Evolutionary conservation across 2,888 invertebrate species (phyloP), one percentile per base, ranked within the genome.

Genomic region (Gastrophysa polygoni): DNA sequence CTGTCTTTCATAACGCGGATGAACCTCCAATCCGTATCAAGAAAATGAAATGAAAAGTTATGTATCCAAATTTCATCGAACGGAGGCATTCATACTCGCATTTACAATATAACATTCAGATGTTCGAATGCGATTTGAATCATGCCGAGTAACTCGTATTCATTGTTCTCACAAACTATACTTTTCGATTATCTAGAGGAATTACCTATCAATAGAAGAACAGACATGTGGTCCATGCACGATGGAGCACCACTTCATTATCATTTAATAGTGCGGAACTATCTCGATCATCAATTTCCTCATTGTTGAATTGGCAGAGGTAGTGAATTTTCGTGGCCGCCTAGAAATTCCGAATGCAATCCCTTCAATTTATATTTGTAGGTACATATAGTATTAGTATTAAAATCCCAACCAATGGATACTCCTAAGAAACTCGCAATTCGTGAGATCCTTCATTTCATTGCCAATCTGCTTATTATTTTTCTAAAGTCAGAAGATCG

Each of bases 211-310:
- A 10, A 21, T 24, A 29, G 14, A 24, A 49, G 49, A 21, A 21
- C 7, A 43, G 20, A 28, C 14, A 55, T 55, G 28, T 16, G 55
- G 44, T 44, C 24, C 8, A 38, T 44, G 44, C 55, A 55, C 1
- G 55, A 55, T n/a, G 44, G 55, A 24, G 28, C 24, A 7, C 34
- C 52, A 38, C 38, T 28, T 4, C 49, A 57, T 57, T 49, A 49
- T 38, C n/a, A 32, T 49, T 11, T 57, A 38, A 20, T 5, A 57
- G 57, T 24, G 6, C 38, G 38, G 29, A 7, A 57, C 3, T 49
- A 57, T 18, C 32, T 57, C 1, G 20, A 57, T 11, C 1, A 57
- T 10, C 49, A 43, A 38, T 57, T 49, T 38, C 38, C 38, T 28
- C 49, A 49, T 38, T 16, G 38, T 2, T 21, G n/a, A 16, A 57